Percentiles rank a stretch among this genome's conserved stretches.
Conservation (phyloP, 2,888 invertebrate species). For the Drosophila seclusa region DNA sequence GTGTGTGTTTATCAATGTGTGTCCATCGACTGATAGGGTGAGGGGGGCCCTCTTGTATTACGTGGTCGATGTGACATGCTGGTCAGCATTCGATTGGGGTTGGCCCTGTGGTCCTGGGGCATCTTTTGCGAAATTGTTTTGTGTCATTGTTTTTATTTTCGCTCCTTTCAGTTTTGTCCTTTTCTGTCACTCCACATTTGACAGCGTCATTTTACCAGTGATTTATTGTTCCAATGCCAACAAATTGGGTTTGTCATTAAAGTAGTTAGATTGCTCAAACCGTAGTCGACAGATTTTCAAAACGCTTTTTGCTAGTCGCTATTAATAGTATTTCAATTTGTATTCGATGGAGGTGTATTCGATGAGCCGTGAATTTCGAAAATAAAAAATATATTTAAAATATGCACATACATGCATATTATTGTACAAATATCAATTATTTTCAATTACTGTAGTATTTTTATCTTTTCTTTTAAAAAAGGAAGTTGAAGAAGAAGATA, state of each 20-base stretch:
- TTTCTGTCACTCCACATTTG: slow-evolving; percentile 64
- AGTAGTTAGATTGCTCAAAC: slow-evolving; percentile 51
- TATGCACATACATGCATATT: not conserved
- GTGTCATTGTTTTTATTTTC: slow-evolving; percentile 65
- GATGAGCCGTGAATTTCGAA: not conserved
- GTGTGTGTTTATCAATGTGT: slow-evolving; percentile 9
- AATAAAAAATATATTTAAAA: not conserved
- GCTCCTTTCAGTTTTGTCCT: slow-evolving; percentile 19
- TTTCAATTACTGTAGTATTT: not conserved
- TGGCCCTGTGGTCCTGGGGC: slow-evolving; percentile 22
- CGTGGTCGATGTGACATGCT: slow-evolving; percentile 54
- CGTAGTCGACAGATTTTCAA: slow-evolving; percentile 53
- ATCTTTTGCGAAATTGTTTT: slow-evolving; percentile 74
- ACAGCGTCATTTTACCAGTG: slow-evolving; percentile 73
- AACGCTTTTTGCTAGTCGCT: slow-evolving; percentile 9
- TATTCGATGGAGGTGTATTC: not conserved
- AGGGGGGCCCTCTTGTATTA: slow-evolving; percentile 38
- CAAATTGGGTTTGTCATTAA: slow-evolving; percentile 77
- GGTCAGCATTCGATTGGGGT: slow-evolving; percentile 56
- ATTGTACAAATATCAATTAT: not conserved
- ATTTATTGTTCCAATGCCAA: slow-evolving; percentile 66
- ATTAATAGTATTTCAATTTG: slow-evolving; percentile 16
- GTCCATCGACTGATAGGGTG: slow-evolving; percentile 9
- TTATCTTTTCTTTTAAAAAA: not conserved
- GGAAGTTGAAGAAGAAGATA: not conserved